These are phyloP conservation scores for Cepaea nemoralis DNA, from an alignment of 1,140 invertebrate genomes.

Conservation along the genomic window DNA sequence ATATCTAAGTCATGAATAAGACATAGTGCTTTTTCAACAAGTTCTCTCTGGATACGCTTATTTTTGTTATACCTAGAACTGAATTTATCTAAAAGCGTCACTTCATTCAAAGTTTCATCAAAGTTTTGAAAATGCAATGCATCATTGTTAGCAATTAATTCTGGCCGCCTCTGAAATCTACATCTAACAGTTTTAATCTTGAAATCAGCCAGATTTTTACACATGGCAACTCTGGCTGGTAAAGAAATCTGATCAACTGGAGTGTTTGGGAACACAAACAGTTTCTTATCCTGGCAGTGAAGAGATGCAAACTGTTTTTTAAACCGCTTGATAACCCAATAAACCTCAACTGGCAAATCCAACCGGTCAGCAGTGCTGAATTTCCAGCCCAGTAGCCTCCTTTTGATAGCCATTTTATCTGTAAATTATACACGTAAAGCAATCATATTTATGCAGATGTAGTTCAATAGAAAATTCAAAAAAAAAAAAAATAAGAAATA, in stretches of 20 bases:
- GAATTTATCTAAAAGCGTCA: neutral
- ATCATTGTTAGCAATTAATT: conserved; percentile 18
- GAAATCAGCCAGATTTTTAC: conserved; percentile 27
- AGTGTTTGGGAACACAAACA: conserved; percentile 37
- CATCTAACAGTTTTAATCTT: conserved; percentile 35
- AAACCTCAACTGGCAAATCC: neutral
- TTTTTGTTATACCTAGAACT: conserved; percentile 33
- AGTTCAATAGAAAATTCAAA: too few species aligned
- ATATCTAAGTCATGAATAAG: neutral
- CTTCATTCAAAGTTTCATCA: neutral
- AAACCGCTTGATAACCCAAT: neutral
- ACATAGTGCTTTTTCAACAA: conserved; percentile 20
- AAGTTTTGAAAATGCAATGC: too few species aligned
- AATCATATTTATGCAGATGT: too few species aligned
- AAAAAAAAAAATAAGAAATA: too few species aligned
- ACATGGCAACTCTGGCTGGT: conserved; percentile 4
- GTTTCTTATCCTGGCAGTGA: neutral
- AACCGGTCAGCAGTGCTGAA: neutral
- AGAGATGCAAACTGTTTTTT: conserved; percentile 22
- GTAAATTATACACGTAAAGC: too few species aligned
- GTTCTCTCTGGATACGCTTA: conserved; percentile 38
- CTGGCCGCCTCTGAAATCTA: conserved; percentile 43
- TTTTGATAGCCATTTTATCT: too few species aligned
- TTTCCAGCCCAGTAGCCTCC: neutral
- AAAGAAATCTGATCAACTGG: neutral